Conservation (phyloP, 2,113 vertebrate species). For the Bos taurus region DNA sequence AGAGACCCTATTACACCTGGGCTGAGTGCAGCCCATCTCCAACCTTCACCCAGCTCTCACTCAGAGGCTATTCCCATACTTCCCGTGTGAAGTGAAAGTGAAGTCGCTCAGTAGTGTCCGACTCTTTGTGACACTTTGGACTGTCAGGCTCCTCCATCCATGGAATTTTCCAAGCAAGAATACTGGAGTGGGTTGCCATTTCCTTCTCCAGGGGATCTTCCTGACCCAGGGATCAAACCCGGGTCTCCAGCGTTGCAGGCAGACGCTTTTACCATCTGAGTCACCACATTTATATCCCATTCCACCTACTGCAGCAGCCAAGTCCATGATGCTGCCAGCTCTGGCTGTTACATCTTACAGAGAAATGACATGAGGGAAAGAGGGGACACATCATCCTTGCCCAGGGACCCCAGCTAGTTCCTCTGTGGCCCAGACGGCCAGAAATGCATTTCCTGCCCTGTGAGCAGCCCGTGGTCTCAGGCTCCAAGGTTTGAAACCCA, state of each 20-base stretch:
- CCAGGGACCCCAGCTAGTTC: no score
- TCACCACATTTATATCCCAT: not conserved
- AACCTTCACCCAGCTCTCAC: not conserved
- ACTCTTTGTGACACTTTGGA: not conserved
- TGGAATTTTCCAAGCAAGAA: not conserved
- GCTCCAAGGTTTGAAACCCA: not conserved
- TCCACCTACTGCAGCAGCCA: not conserved
- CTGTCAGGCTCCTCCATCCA: not conserved
- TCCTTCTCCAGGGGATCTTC: not conserved
- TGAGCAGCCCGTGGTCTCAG: not conserved
- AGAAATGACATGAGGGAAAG: not conserved
- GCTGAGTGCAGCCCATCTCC: not conserved
- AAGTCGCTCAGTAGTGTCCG: not conserved
- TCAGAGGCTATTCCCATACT: not conserved
- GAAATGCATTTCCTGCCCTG: constrained; percentile 14
- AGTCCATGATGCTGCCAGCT: not conserved
- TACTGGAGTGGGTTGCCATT: not conserved
- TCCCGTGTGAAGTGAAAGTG: not conserved
- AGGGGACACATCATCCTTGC: not conserved
- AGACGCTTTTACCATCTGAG: not conserved
- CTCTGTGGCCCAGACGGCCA: not conserved
- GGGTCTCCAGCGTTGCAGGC: not conserved
- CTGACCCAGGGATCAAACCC: not conserved
- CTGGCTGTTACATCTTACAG: not conserved
- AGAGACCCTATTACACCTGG: not conserved